Base-by-base conservation (phyloP, 2,797 vertebrate genomes). In the Champsocephalus esox region DNA sequence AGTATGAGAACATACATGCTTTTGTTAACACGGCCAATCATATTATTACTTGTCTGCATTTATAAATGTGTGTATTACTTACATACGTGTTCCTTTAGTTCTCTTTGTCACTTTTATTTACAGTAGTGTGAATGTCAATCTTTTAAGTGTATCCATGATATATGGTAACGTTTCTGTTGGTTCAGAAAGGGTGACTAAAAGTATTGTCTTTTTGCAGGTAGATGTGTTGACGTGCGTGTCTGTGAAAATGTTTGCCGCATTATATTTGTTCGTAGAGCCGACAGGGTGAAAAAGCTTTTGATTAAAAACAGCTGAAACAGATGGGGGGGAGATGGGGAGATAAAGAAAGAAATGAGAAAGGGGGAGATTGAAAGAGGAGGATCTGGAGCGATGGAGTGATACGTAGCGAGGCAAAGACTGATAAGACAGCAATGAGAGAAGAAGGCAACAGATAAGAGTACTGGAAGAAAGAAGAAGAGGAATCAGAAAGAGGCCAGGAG, bases 381-480 rank as follows among this genome's bases (percentile, higher is more conserved):
- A 88, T 85, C 87, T 86, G 76, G 45, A 77, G 79, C 88, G 87
- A 92, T 89, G 83, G 79, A 88, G 70, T 76, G 88, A 92, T 90
- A 87, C 57, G 66, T 45, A 50, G 79, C 5, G 1, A 64, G 72
- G 83, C 76, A 70, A 2, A 46, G 77, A 70, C 76, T 73, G 89
- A 93, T 89, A 90, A 84, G 81, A 64, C 10, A 6, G 66, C 60
- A 71, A 75, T 73, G 77, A 86, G 81, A 81, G 76, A 76, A 64
- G 71, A 75, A 28, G 75, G 77, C 70, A 55, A 74, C 58, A 76
- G 88, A 92, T 91, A 87, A 88, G 79, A 67, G 70, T 80, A 85
- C 62, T 79, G 79, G 77, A 75, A 56, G 64, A 71, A 60, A 77
- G 66, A 78, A 66, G 63, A 68, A 19, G 56, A 73, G n/a, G 64